Percentiles rank a stretch among this genome's conserved stretches.
Conservation (phyloP, 1,140 invertebrate genomes). For the Semibalanus balanoides region DNA sequence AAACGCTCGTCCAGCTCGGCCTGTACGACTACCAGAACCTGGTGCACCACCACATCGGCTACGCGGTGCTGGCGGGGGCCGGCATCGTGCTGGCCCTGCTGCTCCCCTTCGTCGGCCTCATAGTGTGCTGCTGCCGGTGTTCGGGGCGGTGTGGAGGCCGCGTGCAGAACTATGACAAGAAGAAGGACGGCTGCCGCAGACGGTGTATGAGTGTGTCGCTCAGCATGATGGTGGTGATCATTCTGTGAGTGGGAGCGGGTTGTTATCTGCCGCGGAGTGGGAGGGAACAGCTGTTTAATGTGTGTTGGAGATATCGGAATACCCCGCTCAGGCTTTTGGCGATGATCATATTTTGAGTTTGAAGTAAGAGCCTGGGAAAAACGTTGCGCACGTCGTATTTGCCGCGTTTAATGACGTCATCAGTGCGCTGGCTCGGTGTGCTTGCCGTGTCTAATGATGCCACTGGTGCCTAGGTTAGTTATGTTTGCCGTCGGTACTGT, state of each 20-base stretch:
- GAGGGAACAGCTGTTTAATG: too few species aligned
- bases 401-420: too few species aligned
- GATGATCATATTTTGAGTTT: too few species aligned
- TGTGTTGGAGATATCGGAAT: too few species aligned
- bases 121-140: slow-evolving; percentile 4
- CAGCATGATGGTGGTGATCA: slow-evolving; percentile 30
- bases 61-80: not conserved
- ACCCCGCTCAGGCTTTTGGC: too few species aligned
- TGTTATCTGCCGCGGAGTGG: too few species aligned
- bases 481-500: too few species aligned
- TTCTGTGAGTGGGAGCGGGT: slow-evolving; percentile 23
- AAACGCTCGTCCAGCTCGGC: not conserved
- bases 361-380: too few species aligned
- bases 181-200: not conserved
- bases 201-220: not conserved
- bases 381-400: too few species aligned
- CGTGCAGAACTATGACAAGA: not conserved
- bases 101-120: not conserved
- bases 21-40: not conserved
- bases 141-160: not conserved
- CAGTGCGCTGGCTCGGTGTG: too few species aligned
- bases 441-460: too few species aligned
- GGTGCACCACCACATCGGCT: not conserved
- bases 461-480: too few species aligned
- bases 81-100: not conserved